Conservation (phyloP, 92 coral and sea anemone genomes). For the Virgularia gustaviana region DNA sequence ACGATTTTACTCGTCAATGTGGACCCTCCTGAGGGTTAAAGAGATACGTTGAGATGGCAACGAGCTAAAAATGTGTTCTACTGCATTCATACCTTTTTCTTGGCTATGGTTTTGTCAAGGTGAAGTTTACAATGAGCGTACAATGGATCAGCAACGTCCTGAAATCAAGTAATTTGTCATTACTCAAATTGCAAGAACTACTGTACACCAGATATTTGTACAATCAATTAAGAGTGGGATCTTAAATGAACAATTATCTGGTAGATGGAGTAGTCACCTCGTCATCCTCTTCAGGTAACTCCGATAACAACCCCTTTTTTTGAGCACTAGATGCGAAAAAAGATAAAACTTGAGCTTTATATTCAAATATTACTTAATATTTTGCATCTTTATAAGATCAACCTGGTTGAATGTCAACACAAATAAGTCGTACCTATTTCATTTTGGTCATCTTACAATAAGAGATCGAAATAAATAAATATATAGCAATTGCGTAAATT, state of each 20-base stretch:
- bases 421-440: background rate
- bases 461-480: too few species aligned
- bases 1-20: too few species aligned
- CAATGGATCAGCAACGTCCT: constrained; percentile 98
- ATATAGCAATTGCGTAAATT: too few species aligned
- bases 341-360: background rate
- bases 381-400: background rate
- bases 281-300: constrained; percentile 94
- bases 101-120: constrained; percentile 74
- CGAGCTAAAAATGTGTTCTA: too few species aligned
- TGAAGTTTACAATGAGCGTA: constrained; percentile 96
- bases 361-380: too few species aligned
- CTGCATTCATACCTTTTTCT: constrained; percentile 80
- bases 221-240: too few species aligned
- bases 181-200: too few species aligned
- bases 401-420: background rate
- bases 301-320: constrained; percentile 90
- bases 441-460: background rate
- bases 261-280: too few species aligned
- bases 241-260: too few species aligned
- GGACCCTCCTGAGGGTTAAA: too few species aligned
- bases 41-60: too few species aligned
- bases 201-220: too few species aligned
- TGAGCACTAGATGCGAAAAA: constrained; percentile 69
- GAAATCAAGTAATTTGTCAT: background rate